These are phyloP conservation scores for Acronicta psi DNA, from an alignment of 2,888 invertebrate species.

Conservation along the genomic window DNA sequence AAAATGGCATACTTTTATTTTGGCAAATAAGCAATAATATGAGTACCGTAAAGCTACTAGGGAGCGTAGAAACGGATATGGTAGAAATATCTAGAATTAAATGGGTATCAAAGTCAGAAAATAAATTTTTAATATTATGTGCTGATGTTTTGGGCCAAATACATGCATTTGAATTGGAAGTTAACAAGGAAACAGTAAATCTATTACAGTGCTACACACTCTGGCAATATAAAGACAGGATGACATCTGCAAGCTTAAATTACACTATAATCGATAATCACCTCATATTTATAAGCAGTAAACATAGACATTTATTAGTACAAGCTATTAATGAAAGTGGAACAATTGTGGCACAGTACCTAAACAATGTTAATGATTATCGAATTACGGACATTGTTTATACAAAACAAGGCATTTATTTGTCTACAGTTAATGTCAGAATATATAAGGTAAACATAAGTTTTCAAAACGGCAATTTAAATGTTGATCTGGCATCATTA, in stretches of 20 bases:
- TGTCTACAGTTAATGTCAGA: constrained; percentile 71
- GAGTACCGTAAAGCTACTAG: constrained; percentile 51
- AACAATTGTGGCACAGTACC: constrained; percentile 64
- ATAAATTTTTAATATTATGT: constrained; percentile 65
- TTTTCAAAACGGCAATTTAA: constrained; percentile 49
- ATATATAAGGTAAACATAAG: constrained; percentile 67
- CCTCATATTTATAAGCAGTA: constrained; percentile 70
- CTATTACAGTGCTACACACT: constrained; percentile 52
- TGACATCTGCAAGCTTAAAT: constrained; percentile 66
- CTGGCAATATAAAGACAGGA: constrained; percentile 77
- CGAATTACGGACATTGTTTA: constrained; percentile 70
- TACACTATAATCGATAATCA: constrained; percentile 60
- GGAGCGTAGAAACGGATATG: constrained; percentile 54
- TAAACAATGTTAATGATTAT: constrained; percentile 76
- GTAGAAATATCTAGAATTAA: constrained; percentile 66
- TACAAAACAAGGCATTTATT: constrained; percentile 56
- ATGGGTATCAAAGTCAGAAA: constrained; percentile 66
- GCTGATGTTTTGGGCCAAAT: constrained; percentile 72
- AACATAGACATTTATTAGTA: constrained; percentile 77
- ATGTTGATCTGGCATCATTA: constrained; percentile 57
- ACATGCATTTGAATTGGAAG: constrained; percentile 59
- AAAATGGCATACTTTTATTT: constrained; percentile 70
- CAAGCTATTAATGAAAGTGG: constrained; percentile 66
- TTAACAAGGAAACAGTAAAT: constrained; percentile 56
- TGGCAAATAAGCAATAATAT: constrained; percentile 67